Conservation (phyloP, 2,113 vertebrate genomes). For the Scalopus aquaticus region DNA sequence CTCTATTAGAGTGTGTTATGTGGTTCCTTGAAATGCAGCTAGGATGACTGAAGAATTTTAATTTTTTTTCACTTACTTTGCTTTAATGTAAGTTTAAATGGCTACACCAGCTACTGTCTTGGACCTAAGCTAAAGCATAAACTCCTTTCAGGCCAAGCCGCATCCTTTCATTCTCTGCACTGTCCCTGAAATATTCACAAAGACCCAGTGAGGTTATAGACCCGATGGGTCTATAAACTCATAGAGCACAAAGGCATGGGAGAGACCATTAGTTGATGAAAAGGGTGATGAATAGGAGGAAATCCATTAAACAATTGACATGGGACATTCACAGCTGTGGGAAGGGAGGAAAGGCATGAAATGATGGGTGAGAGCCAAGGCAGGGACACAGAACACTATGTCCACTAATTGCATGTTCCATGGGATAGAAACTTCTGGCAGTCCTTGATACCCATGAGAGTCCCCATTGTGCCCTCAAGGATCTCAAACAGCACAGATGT, state of each 20-base stretch:
- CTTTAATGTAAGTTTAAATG: background rate
- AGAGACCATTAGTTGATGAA: background rate
- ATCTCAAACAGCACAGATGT: background rate
- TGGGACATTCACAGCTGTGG: background rate
- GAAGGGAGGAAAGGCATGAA: background rate
- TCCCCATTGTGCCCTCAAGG: no score
- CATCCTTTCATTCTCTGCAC: background rate
- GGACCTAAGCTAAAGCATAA: background rate
- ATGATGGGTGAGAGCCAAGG: background rate
- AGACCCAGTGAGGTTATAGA: background rate
- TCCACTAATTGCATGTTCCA: no score
- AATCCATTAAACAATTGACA: background rate
- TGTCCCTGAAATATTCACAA: background rate
- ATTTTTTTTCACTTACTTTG: background rate
- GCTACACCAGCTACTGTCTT: background rate
- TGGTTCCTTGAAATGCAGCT: background rate
- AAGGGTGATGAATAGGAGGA: fast-evolving
- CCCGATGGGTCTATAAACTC: no score
- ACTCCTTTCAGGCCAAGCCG: background rate
- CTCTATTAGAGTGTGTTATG: no score
- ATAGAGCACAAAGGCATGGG: background rate
- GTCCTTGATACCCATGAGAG: no score
- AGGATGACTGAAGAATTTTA: background rate
- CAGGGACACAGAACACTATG: background rate
- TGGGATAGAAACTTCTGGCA: no score